phyloP scores from a whole-genome alignment of 92 coral and sea anemone species.

The Virgularia gustaviana region DNA sequence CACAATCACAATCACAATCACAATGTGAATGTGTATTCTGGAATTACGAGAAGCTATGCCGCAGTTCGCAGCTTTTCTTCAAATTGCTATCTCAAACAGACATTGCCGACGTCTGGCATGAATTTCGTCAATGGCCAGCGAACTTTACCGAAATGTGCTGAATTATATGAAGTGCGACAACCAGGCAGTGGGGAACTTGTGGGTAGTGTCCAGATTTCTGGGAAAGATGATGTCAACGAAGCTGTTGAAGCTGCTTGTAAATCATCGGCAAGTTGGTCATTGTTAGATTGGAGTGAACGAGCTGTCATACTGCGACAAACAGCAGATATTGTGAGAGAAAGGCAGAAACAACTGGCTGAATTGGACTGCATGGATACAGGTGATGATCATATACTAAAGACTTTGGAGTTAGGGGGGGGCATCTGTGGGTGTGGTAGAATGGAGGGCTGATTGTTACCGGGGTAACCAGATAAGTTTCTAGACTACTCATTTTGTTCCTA shows the following conservation, averaged over 20 bases:
- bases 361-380: constrained; percentile 81
- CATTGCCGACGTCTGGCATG: constrained; percentile 25
- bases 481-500: no score
- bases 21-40: no score
- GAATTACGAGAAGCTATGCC: no score
- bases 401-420: no score
- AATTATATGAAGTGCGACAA: constrained; percentile 52
- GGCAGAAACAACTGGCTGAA: constrained; percentile 67
- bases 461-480: no score
- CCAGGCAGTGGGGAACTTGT: constrained; percentile 80
- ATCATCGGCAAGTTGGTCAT: constrained; percentile 77
- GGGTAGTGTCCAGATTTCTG: constrained; percentile 76
- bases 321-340: constrained; percentile 64
- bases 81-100: neutral
- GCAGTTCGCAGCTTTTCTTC: no score
- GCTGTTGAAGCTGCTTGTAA: constrained; percentile 65
- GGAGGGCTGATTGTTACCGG: no score
- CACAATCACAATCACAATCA: no score
- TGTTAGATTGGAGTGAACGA: constrained; percentile 69
- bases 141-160: constrained; percentile 56
- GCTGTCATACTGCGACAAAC: constrained; percentile 67
- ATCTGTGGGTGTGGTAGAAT: neutral
- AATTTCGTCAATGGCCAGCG: constrained; percentile 79
- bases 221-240: constrained; percentile 65
- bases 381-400: no score